Evolutionary conservation across 92 coral and sea anemone genomes (phyloP).

Genomic region (Zoanthus solanderi): DNA sequence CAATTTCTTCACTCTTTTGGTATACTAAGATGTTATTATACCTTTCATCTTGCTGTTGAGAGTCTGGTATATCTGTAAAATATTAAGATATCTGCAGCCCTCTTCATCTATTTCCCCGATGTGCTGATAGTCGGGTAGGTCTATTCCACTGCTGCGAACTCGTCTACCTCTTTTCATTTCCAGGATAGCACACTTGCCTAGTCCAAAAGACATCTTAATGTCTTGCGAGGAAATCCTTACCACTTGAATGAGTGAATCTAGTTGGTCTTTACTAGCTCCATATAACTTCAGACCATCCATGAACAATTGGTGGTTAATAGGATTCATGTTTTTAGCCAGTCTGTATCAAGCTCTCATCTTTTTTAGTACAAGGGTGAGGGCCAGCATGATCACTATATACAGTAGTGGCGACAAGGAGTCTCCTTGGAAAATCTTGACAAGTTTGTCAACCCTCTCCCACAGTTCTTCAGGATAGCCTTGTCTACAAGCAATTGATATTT

Average conservation of each 20-base stretch:
- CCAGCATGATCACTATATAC: no score
- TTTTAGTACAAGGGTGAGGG: background rate
- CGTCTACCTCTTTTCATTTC: background rate
- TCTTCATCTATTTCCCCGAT: background rate
- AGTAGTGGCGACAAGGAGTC: no score
- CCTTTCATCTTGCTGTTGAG: conserved; percentile 42
- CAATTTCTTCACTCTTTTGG: conserved; percentile 39
- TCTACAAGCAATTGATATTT: no score
- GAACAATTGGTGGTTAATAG: background rate
- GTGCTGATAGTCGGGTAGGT: background rate
- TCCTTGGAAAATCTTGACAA: no score
- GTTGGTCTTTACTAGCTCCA: no score
- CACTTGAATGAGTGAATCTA: no score
- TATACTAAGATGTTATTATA: conserved; percentile 27
- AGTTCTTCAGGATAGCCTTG: no score
- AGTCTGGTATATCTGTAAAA: conserved; percentile 1
- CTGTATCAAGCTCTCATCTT: background rate
- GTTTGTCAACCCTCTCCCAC: no score
- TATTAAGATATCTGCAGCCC: background rate
- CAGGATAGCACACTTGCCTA: no score
- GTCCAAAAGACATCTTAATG: background rate
- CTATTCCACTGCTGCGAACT: background rate
- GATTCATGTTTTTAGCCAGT: background rate
- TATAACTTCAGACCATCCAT: no score
- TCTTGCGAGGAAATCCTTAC: background rate